Base-by-base conservation (phyloP, 2,113 vertebrate genomes). In the Phoenicopterus ruber region DNA sequence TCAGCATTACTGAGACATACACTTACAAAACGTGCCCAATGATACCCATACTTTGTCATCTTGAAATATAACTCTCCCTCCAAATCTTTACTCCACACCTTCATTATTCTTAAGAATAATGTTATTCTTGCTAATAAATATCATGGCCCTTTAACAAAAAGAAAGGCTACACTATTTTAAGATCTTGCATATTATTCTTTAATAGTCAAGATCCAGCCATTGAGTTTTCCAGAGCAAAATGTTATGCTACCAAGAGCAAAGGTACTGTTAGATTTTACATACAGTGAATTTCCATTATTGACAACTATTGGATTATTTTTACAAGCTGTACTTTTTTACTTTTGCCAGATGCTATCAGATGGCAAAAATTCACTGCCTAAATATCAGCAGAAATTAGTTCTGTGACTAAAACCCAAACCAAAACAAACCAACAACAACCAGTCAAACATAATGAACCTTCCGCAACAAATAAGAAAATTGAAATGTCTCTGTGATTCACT, bases 291-390 rank as follows among this genome's bases (percentile, higher is more conserved):
- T 81, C 83, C 82, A n/a, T 76, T 67, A 83, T 14, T 65, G 32
- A 91, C 36, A 93, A 73, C 13, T 32, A 25, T 1, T 7, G 44
- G 58, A 44, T 31, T 67, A 67, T 36, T 95, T 83, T 93, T 49
- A 89, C 67, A 70, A 81, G 38, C 22, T 67, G 65, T 73, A n/a
- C 80, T 72, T 87, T 83, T 84, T 77, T 25, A 32, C 44, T 80
- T 86, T 70, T 57, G 57, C 52, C 84, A 94, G 66, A 44, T 13
- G 40, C 31, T 34, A 52, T 76, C 93, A 95, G 66, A 66, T 34
- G 65, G 83, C 38, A 92, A 96, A 93, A 88, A 83, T 24, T 72
- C 82, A 74, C 65, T 77, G 79, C 76, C 87, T 55, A 82, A 95
- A 42, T 86, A 77, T 49, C 50, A 92, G 32, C 54, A 86, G 81